Conservation (phyloP, 2,888 invertebrate genomes). For the Proisotoma minuta region DNA sequence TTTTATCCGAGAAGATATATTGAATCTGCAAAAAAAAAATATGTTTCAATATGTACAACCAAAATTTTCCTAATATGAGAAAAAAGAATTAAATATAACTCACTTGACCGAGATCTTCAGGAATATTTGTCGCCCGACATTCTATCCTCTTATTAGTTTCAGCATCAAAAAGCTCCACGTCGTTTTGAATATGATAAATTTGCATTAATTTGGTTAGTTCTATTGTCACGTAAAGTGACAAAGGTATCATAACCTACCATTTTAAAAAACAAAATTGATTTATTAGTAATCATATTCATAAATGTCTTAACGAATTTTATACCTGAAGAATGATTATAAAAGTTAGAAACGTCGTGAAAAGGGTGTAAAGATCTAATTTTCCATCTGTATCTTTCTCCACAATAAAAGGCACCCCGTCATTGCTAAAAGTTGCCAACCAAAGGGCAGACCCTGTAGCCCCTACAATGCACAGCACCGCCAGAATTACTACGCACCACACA, state of each 20-base stretch:
- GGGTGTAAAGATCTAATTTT: constrained; percentile 58
- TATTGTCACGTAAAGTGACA: constrained; percentile 92
- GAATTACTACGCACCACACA: constrained; percentile 90
- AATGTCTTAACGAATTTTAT: constrained; percentile 39
- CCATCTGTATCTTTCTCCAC: constrained; percentile 53
- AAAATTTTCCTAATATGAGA: background rate
- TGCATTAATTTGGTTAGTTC: constrained; percentile 94
- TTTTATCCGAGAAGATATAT: constrained; percentile 95
- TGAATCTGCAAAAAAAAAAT: constrained; percentile 57
- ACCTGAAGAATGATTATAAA: constrained; percentile 92
- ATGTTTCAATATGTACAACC: background rate
- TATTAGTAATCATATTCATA: constrained; percentile 9
- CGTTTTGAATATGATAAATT: constrained; percentile 90
- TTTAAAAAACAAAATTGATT: background rate
- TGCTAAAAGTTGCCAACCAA: constrained; percentile 66
- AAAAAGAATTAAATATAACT: too few species aligned
- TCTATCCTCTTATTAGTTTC: constrained; percentile 75
- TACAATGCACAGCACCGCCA: constrained; percentile 80
- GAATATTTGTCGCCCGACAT: constrained; percentile 92
- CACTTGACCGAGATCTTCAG: constrained; percentile 92
- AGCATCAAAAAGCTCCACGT: constrained; percentile 78
- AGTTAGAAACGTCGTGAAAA: constrained; percentile 87
- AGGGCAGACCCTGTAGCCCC: constrained; percentile 87
- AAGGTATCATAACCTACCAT: constrained; percentile 82
- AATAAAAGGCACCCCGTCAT: constrained; percentile 62